These are phyloP conservation scores for Macrochelys suwanniensis DNA, from an alignment of 2,797 vertebrate species.

Conservation along the genomic window DNA sequence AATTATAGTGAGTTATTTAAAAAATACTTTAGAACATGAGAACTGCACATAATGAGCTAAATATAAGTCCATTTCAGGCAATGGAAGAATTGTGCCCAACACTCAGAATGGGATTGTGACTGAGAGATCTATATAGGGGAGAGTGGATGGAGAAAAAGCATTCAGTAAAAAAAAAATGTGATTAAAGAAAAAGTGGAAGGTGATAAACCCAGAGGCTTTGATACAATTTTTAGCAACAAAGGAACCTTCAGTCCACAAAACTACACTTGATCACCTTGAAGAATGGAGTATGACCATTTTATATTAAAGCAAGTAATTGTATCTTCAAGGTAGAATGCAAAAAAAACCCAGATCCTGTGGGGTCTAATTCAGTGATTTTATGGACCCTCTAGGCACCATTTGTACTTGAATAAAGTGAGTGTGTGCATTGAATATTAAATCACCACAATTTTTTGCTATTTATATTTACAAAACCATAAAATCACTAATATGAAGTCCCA, in stretches of 20 bases:
- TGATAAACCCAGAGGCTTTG: constrained; percentile 27
- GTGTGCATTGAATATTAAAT: constrained; percentile 22
- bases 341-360: constrained; percentile 62
- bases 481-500: constrained; percentile 2
- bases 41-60: background rate
- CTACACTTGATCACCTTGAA: constrained; percentile 52
- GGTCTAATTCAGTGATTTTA: constrained; percentile 56
- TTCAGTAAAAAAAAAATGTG: background rate
- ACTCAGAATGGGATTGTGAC: background rate
- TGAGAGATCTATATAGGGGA: background rate
- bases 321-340: constrained; percentile 66
- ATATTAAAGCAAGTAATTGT: constrained; percentile 44
- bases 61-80: background rate
- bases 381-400: constrained; percentile 50
- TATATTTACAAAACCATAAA: constrained; percentile 18
- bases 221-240: constrained; percentile 16
- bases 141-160: constrained; percentile 13
- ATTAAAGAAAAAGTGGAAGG: constrained; percentile 11
- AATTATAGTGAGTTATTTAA: background rate
- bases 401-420: constrained; percentile 50
- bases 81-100: background rate
- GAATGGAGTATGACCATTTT: constrained; percentile 53
- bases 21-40: background rate
- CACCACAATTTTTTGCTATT: constrained; percentile 23
- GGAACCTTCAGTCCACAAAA: constrained; percentile 18